Conservation (phyloP, 2,797 vertebrate genomes). For the Varecia variegata region DNA sequence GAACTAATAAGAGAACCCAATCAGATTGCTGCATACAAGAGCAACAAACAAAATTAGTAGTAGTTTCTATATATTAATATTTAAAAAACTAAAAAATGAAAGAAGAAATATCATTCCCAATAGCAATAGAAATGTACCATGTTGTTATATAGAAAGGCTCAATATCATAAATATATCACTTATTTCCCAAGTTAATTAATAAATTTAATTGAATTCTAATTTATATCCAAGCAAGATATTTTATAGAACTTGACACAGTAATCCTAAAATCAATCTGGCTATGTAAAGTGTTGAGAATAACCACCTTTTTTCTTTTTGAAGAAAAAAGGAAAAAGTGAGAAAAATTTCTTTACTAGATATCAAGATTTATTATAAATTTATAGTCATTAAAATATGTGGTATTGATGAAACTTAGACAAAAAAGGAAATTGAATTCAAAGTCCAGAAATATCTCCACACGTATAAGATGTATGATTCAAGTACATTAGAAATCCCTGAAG, state of each 20-base stretch:
- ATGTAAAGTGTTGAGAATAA: not conserved
- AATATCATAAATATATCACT: not conserved
- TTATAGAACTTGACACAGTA: not conserved
- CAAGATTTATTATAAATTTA: not conserved
- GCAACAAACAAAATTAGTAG: not conserved
- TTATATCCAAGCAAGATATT: not conserved
- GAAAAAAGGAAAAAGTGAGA: not conserved
- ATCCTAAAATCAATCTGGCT: not conserved
- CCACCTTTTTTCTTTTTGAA: not conserved
- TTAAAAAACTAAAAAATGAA: not conserved
- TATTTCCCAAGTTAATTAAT: not conserved
- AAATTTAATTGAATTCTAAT: conserved; percentile 17
- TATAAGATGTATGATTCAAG: not conserved
- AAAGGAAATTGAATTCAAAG: not conserved
- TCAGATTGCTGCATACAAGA: not conserved
- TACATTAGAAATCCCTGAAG: not conserved
- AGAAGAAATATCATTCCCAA: not conserved
- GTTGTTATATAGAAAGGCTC: not conserved
- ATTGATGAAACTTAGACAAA: not conserved
- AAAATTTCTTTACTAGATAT: not conserved
- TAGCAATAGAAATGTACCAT: not conserved
- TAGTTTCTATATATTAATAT: not conserved
- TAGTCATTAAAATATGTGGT: not conserved
- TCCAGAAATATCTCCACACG: not conserved
- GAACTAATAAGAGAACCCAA: not conserved